Evolutionary conservation across 2,113 vertebrate genomes (phyloP), one percentile per base, ranked within the genome.

Genomic region (Hiodon tergisus): DNA sequence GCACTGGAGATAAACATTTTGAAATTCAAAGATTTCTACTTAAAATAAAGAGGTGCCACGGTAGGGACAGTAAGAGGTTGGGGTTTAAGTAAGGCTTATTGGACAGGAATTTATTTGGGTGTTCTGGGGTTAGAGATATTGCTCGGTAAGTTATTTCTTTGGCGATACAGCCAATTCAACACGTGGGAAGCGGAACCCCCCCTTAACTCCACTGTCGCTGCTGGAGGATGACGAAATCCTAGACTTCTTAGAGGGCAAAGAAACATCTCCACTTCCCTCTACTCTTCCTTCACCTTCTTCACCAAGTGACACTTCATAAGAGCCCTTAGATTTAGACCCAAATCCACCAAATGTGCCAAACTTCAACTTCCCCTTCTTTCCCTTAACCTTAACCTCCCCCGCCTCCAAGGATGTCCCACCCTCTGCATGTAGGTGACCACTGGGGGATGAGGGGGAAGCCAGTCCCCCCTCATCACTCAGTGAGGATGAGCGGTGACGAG

Each of bases 281-380:
- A 80, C 82, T 47, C 71, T 82, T 63, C 69, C 47, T 77, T 93
- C 94, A 79, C 79, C 83, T 0, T 94, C 94, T 1, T 93, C 93
- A 3, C 90, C 94, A 3, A 93, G 89, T 0, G 95, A 91, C 68
- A 98, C 95, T 89, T 98, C 95, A 76, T 98, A 98, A 47, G 91
- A 93, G 8, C 95, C 96, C 85, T 97, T 98, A 68, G 89, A 92
- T 83, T 93, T 96, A 54, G 96, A 90, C 69, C 95, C 94, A 74
- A 98, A 90, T 2, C 97, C 96, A 68, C 94, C 96, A 71, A 98
- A 97, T 5, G 97, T 98, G 61, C 95, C 95, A 72, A 98, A 98
- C 79, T 98, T 98, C 71, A 93, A 78, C 76, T 93, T 94, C 67
- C 89, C 87, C 1, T 90, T 91, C 74, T 94, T 93, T 62, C 88